Evolutionary conservation across 1,140 invertebrate species (phyloP), one percentile per base, ranked within the genome.

Genomic region (Drosophila biarmipes): DNA sequence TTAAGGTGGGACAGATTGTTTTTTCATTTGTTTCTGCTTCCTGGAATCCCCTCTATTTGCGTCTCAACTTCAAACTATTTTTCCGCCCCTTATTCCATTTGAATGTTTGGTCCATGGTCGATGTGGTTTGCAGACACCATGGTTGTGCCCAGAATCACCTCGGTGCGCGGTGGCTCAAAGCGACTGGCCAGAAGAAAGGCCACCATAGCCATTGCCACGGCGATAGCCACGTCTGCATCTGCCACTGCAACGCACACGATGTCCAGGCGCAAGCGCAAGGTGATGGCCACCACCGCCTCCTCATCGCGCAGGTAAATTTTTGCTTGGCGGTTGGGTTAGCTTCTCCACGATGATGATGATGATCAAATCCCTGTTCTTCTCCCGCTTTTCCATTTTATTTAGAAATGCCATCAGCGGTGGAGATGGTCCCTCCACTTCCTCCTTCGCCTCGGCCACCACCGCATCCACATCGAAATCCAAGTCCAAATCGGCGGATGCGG

Each of bases 301-400:
- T 10, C 52, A 12, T 53, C 54, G 45, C 84, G 74, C 82, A 86
- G 82, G 82, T 86, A 86, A 86, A 73, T 82, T 56, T 24, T 57
- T 45, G 63, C 53, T 63, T 54, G 66, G 34, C 24, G 31, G n/a
- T 40, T 19, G 17, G 38, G 12, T 42, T 27, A 24, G 21, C 8
- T 52, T 27, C 19, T 27, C 27, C 15, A 38, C 21, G 38, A 38
- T 4, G 38, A 31, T 63, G 55, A 46, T 49, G 38, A 46, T 42
- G 40, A 24, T 24, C 24, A 24, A 40, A 38, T 11, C 19, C 29
- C 45, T 53, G 31, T 31, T 62, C 54, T 38, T 19, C 45, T 52
- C 27, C 31, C 62, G 27, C 27, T 40, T 42, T 42, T 19, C 58
- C 58, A 8, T 64, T 67, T 58, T 27, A 49, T 54, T 29, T 77